Percentiles rank a stretch among this genome's conserved stretches.
Conservation (phyloP, 2,113 vertebrate genomes). For the Macroglossus sobrinus region DNA sequence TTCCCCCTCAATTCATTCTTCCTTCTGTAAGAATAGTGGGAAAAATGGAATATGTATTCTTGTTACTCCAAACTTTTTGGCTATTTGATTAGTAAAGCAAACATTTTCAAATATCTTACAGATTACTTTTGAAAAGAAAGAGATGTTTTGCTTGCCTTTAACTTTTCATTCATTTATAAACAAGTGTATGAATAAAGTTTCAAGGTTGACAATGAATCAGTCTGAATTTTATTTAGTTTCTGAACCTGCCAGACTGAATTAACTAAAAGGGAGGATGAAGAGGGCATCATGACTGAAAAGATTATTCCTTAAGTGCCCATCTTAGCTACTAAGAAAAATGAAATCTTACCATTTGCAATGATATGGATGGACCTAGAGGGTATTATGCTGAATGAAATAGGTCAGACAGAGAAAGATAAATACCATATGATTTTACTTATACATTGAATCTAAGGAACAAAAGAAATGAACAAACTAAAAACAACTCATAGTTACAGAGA, state of each 20-base stretch:
- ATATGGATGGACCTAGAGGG: no score
- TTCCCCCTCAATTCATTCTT: neutral
- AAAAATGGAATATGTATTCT: neutral
- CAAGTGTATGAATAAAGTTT: neutral
- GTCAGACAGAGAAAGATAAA: no score
- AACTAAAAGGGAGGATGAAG: neutral
- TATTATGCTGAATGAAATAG: no score
- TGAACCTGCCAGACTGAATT: neutral
- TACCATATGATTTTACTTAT: no score
- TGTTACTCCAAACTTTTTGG: neutral
- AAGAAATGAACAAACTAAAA: no score
- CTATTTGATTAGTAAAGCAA: neutral
- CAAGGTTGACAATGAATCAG: neutral
- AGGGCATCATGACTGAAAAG: neutral
- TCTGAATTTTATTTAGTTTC: neutral
- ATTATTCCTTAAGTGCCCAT: no score
- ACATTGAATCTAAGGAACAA: no score
- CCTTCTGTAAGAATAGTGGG: neutral
- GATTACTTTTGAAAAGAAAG: neutral
- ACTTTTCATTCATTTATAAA: neutral
- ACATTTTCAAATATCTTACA: neutral
- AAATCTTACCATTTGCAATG: no score
- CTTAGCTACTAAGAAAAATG: no score
- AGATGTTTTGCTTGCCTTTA: neutral
- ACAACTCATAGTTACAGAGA: no score